These are phyloP conservation scores for Pteronotus mesoamericanus DNA, from an alignment of 2,797 vertebrate genomes.

Conservation along the genomic window DNA sequence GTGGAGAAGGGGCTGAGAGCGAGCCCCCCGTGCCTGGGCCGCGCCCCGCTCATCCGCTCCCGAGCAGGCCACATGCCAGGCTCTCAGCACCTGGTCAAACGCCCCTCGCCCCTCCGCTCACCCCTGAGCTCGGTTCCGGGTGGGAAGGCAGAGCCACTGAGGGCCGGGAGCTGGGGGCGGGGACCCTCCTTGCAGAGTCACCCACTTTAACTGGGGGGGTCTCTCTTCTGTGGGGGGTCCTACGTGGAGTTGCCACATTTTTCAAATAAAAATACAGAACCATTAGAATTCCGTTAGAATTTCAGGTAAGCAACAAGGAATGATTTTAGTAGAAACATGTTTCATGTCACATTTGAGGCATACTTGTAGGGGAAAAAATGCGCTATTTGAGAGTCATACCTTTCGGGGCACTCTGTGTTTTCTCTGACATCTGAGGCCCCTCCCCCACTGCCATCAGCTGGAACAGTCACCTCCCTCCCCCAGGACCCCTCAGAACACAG, in stretches of 20 bases:
- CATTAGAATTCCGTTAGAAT: not conserved
- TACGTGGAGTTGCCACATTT: not conserved
- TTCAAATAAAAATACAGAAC: not conserved
- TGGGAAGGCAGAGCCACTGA: not conserved
- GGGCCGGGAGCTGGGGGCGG: not conserved
- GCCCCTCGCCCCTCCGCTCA: not conserved
- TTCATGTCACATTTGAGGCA: not conserved
- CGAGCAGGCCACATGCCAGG: not conserved
- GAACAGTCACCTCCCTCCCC: not conserved
- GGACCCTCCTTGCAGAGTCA: not conserved
- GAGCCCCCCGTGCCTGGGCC: not conserved
- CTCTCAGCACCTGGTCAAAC: accelerated
- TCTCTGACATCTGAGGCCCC: not conserved
- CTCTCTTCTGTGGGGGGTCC: not conserved
- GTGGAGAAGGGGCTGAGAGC: not conserved
- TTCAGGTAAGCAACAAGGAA: not conserved
- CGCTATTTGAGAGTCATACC: not conserved
- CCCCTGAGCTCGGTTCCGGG: not conserved
- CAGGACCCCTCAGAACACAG: too few species aligned
- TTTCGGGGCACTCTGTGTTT: not conserved
- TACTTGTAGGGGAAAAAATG: not conserved
- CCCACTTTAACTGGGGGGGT: not conserved
- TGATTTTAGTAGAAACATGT: not conserved
- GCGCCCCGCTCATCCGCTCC: accelerated
- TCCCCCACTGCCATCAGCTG: too few species aligned